These are phyloP conservation scores for Chaetodon trifascialis DNA, from an alignment of 2,113 vertebrate species.

Conservation along the genomic window DNA sequence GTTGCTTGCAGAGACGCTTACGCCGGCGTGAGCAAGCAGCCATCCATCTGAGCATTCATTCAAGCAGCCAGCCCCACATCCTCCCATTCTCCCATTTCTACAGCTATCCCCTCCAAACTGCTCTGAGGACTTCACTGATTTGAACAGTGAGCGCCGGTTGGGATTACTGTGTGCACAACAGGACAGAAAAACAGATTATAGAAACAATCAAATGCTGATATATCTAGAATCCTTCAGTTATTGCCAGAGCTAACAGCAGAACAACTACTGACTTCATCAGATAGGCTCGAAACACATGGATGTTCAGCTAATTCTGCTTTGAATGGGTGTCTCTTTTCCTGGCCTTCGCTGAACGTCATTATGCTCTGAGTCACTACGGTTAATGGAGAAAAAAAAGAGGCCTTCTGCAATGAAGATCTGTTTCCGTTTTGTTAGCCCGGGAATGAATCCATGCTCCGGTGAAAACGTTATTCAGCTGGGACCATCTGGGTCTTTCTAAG, in stretches of 20 bases:
- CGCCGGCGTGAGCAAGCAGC: constrained; percentile 13
- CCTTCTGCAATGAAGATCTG: neutral
- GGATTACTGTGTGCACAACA: neutral
- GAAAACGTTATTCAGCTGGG: constrained; percentile 7
- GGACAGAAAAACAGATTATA: constrained; percentile 31
- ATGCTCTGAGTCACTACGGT: constrained; percentile 10
- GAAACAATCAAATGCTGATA: constrained; percentile 14
- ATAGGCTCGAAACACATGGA: constrained; percentile 12
- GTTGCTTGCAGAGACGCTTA: constrained; percentile 16
- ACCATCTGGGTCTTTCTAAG: neutral
- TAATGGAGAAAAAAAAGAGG: constrained; percentile 21
- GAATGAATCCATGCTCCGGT: neutral
- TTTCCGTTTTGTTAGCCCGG: neutral
- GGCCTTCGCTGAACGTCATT: neutral
- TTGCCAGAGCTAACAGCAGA: constrained; percentile 14
- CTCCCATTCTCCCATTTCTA: constrained; percentile 42
- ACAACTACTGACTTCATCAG: neutral
- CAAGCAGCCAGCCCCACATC: constrained; percentile 24
- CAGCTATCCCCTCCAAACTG: constrained; percentile 10
- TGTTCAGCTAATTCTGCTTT: constrained; percentile 30
- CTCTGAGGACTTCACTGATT: neutral
- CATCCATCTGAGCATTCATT: constrained; percentile 37
- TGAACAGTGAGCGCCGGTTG: neutral
- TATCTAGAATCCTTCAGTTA: constrained; percentile 30
- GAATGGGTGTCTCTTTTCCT: constrained; percentile 16